Percentiles rank a stretch among this genome's conserved stretches.
phyloP scores from a whole-genome alignment of 2,113 vertebrate genomes.

The Rhineura floridana region DNA sequence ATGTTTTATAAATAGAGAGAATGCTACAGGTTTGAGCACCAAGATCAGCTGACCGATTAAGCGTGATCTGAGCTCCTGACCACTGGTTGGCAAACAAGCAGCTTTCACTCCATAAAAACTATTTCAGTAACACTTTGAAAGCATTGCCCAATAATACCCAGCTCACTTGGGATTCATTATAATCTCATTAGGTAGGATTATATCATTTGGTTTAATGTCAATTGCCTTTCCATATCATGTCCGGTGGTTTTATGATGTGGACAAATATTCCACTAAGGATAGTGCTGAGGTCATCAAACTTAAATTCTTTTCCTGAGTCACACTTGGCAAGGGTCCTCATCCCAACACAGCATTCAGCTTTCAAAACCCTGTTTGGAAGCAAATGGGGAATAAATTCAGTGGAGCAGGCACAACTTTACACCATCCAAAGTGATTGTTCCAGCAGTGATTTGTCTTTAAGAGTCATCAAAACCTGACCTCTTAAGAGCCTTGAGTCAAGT shows the following conservation, averaged over 20 bases:
- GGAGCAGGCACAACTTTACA: constrained; percentile 45
- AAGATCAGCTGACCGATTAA: constrained; percentile 63
- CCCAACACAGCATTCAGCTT: constrained; percentile 51
- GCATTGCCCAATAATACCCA: constrained; percentile 75
- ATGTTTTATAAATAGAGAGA: constrained; percentile 67
- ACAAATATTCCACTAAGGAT: constrained; percentile 80
- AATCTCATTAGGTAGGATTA: constrained; percentile 79
- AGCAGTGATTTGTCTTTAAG: constrained; percentile 2
- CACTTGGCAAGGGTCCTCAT: constrained; percentile 62
- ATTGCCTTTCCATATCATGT: constrained; percentile 79
- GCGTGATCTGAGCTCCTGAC: constrained; percentile 68
- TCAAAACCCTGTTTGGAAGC: constrained; percentile 62
- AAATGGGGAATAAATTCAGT: constrained; percentile 41
- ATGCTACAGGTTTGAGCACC: constrained; percentile 65
- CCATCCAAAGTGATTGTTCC: neutral
- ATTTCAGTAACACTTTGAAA: constrained; percentile 81
- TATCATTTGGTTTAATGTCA: constrained; percentile 83
- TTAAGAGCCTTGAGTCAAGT: neutral
- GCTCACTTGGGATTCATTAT: constrained; percentile 84
- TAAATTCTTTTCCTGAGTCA: constrained; percentile 68
- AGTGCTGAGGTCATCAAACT: constrained; percentile 66
- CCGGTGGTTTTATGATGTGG: constrained; percentile 81
- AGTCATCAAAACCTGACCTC: constrained; percentile 24
- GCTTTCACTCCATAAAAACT: constrained; percentile 73
- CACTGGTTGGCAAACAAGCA: constrained; percentile 73